phyloP scores from a whole-genome alignment of 2,888 invertebrate genomes.

The Crematogaster levior region DNA sequence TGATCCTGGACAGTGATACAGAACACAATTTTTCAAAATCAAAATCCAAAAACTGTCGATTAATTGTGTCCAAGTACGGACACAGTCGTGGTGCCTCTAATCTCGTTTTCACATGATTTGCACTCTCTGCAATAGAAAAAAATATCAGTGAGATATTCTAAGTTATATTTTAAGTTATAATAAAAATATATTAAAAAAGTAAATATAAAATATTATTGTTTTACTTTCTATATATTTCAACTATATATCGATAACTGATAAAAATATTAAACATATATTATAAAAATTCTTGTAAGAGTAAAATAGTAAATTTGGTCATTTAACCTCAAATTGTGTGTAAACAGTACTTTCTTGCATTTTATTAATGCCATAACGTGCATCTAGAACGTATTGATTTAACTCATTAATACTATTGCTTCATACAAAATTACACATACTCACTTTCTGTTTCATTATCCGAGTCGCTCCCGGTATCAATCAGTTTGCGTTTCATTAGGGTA shows the following conservation, averaged over 20 bases:
- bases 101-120: slow-evolving; percentile 52
- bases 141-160: slow-evolving; percentile 34
- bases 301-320: no score
- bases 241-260: background rate
- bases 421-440: slow-evolving; percentile 61
- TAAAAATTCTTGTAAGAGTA: background rate
- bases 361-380: background rate
- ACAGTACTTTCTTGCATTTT: slow-evolving; percentile 35
- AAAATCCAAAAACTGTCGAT: slow-evolving; percentile 98
- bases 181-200: background rate
- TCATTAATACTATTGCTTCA: background rate
- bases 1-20: slow-evolving; percentile 98
- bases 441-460: slow-evolving; percentile 76
- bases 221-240: background rate
- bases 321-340: slow-evolving; percentile 63
- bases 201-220: background rate
- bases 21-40: slow-evolving; percentile 99
- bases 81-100: slow-evolving; percentile 89
- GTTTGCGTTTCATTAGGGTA: slow-evolving; percentile 74
- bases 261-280: background rate
- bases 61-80: slow-evolving; percentile 99
- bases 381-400: slow-evolving; percentile 11
- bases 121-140: slow-evolving; percentile 58
- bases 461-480: slow-evolving; percentile 67
- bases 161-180: background rate